These are phyloP conservation scores for Tetraodon nigroviridis DNA, from an alignment of 2,113 vertebrate genomes.

Conservation along the genomic window DNA sequence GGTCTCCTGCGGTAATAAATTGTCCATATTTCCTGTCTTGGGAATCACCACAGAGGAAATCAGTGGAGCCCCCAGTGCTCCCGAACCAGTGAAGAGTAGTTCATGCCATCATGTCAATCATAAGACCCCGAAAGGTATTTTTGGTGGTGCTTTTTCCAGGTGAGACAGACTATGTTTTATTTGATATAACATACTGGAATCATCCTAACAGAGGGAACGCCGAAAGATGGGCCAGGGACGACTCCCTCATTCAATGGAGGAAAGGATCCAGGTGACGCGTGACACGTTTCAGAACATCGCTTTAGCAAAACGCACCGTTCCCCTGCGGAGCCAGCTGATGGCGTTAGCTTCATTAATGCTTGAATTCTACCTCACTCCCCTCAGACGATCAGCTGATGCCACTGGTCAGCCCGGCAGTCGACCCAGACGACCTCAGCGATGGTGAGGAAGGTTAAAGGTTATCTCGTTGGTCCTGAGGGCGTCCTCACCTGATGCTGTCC, in stretches of 20 bases:
- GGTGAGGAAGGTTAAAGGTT: too few relatives aligned
- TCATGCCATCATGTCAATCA: constrained; percentile 59
- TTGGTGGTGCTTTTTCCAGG: constrained; percentile 2
- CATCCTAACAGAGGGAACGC: constrained; percentile 31
- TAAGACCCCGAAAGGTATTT: constrained; percentile 63
- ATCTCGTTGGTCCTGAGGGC: too few relatives aligned
- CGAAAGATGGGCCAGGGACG: constrained; percentile 17
- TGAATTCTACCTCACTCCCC: neutral
- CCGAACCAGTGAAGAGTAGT: constrained; percentile 45
- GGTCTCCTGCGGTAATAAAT: constrained; percentile 41
- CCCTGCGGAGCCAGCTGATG: too few relatives aligned
- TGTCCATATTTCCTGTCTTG: constrained; percentile 47
- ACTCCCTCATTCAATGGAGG: constrained; percentile 4
- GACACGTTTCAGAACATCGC: neutral
- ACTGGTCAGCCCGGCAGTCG: too few relatives aligned
- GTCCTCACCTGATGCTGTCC: neutral
- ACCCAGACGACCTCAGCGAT: too few relatives aligned
- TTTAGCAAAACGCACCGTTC: neutral
- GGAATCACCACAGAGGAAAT: constrained; percentile 48
- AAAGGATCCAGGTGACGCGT: constrained; percentile 40
- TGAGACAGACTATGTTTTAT: neutral
- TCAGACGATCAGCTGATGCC: too few relatives aligned
- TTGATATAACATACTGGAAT: neutral
- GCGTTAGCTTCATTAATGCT: too few relatives aligned
- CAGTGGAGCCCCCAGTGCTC: constrained; percentile 48